A percentile compares a stretch with the other conserved stretches of the same genome.
Conservation (phyloP, 2,888 invertebrate genomes). For the Patella ulyssiponensis region DNA sequence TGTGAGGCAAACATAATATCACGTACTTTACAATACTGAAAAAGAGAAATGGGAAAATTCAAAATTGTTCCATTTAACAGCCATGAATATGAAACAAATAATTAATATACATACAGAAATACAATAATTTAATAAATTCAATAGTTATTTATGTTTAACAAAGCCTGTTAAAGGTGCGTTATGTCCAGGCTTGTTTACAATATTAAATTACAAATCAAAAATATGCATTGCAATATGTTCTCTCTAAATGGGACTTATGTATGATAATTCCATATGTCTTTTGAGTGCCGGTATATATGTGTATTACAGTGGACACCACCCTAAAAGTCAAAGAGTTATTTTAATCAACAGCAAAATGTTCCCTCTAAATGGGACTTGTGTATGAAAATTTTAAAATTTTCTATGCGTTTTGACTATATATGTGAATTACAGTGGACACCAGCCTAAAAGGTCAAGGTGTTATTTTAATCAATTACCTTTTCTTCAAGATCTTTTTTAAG, state of each 20-base stretch:
- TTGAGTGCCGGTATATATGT: background rate
- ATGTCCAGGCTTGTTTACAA: no score
- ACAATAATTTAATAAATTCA: no score
- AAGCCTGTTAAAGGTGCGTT: no score
- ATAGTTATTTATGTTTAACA: no score
- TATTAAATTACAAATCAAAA: no score
- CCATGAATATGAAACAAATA: background rate
- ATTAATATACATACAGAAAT: background rate
- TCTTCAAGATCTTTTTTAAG: conserved; percentile 84
- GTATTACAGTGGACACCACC: no score
- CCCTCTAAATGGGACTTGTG: background rate
- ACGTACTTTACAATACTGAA: conserved; percentile 85
- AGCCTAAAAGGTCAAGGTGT: no score
- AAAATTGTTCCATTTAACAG: background rate
- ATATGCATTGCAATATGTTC: no score
- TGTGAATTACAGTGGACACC: no score
- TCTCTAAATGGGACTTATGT: background rate
- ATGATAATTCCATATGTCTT: background rate
- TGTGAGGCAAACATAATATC: conserved; percentile 90
- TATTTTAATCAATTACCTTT: conserved; percentile 77
- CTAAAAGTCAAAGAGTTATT: no score
- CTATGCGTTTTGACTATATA: background rate
- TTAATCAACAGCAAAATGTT: conserved; percentile 29
- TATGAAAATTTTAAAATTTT: conserved; percentile 1
- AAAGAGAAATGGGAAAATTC: conserved; percentile 20